Conservation (phyloP, 1,140 invertebrate genomes). For the Nautilus pompilius region DNA sequence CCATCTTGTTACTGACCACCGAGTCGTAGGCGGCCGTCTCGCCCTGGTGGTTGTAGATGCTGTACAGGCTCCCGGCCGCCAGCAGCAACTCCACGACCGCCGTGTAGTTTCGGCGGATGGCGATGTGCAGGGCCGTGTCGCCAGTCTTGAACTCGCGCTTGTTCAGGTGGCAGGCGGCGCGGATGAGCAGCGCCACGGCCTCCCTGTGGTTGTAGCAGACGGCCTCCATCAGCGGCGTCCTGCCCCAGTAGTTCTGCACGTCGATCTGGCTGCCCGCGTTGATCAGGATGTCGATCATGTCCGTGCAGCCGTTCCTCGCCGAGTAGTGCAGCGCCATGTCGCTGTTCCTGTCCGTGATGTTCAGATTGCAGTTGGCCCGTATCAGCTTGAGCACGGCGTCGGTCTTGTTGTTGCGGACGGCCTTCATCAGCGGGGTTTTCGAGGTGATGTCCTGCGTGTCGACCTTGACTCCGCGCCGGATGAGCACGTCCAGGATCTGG, state of each 20-base stretch:
- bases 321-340: constrained; percentile 84
- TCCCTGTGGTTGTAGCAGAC: constrained; percentile 55
- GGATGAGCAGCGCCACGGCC: constrained; percentile 41
- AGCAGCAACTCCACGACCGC: constrained; percentile 63
- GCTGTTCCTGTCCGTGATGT: constrained; percentile 93
- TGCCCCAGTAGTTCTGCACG: constrained; percentile 54
- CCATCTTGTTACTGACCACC: constrained; percentile 48
- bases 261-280: constrained; percentile 46
- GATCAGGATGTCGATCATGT: constrained; percentile 46
- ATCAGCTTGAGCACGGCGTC: constrained; percentile 46
- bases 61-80: constrained; percentile 47
- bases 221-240: constrained; percentile 54
- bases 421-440: constrained; percentile 55
- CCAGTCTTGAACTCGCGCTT: constrained; percentile 52
- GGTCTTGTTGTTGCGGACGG: constrained; percentile 52
- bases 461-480: constrained; percentile 46
- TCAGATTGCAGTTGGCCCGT: constrained; percentile 65
- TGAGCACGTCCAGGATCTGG: constrained; percentile 48
- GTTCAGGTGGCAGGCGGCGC: constrained; percentile 48
- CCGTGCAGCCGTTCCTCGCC: constrained; percentile 46
- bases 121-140: constrained; percentile 58
- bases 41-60: constrained; percentile 54
- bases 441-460: constrained; percentile 53
- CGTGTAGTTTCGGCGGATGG: constrained; percentile 57
- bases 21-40: constrained; percentile 52